Evolutionary conservation across 2,888 invertebrate species (phyloP), one percentile per base, ranked within the genome.

Genomic region (Lycophotia porphyrea): DNA sequence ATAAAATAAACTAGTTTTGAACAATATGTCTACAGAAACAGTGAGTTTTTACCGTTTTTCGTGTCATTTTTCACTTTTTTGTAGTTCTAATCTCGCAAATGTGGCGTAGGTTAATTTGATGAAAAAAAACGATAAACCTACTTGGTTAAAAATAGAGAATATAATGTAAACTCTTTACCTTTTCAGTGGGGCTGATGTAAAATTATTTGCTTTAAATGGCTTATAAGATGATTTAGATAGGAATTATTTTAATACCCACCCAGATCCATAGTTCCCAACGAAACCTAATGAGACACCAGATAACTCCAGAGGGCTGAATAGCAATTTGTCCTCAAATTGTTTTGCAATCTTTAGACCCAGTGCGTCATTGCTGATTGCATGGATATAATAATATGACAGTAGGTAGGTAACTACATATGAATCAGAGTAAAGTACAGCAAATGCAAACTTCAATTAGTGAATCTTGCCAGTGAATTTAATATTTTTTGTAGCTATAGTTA

Each of bases 301-400:
- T 82, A 71, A 73, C 66, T 70, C 42, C 44, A 31, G 49, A 47
- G 49, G 27, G 42, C n/a, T 49, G 31, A 61, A 75, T 49, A 71
- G 79, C 65, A 82, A 82, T 82, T 71, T 83, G 75, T 82, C 83
- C 58, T 79, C 80, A 83, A 61, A 80, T 82, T 82, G 69, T 83
- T 69, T 63, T 71, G 47, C 65, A 74, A 81, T 49, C n/a, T 47
- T 71, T 67, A 42, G 63, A 24, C 58, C 13, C 64, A 42, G 67
- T 71, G 55, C 27, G 36, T 75, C 58, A 71, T 69, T 83, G 18
- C 64, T 71, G 67, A 81, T 82, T 74, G 68, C 52, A 49, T 66
- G 68, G 49, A 55, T 39, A 63, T 75, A 82, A 79, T 75, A 79
- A 79, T 75, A 79, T n/a, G 9, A 58, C 44, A 79, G 83, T 69